These are phyloP conservation scores for Apodemia duryi DNA, from an alignment of 2,888 invertebrate species.

Conservation along the genomic window DNA sequence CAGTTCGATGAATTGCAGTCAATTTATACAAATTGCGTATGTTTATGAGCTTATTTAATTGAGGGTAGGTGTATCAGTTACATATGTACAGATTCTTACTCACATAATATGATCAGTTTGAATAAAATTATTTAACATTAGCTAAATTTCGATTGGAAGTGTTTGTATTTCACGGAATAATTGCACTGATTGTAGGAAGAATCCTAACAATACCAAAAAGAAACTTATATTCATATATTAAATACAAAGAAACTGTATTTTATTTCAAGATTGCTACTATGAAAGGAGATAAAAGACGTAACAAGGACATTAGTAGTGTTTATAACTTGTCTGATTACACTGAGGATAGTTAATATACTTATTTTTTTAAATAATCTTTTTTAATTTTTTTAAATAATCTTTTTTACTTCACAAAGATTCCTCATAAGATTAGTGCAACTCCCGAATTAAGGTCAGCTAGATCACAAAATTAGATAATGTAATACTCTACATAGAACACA, in stretches of 20 bases:
- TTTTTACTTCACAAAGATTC: background rate
- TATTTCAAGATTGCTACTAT: background rate
- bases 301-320: background rate
- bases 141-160: background rate
- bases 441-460: background rate
- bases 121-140: background rate
- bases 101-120: constrained; percentile 26
- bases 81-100: constrained; percentile 16
- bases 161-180: background rate
- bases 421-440: background rate
- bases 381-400: background rate
- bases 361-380: no score
- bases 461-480: no score
- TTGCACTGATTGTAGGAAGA: constrained; percentile 4
- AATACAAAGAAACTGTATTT: background rate
- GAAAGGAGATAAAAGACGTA: background rate
- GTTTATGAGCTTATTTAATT: constrained; percentile 31
- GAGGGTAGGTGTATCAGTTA: background rate
- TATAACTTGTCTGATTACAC: background rate
- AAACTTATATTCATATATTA: background rate
- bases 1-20: constrained; percentile 20
- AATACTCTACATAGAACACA: no score
- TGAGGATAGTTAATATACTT: no score
- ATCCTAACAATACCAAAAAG: background rate
- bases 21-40: constrained; percentile 45